Conservation (phyloP, 2,888 invertebrate species). For the Zaprionus obscuricornis region DNA sequence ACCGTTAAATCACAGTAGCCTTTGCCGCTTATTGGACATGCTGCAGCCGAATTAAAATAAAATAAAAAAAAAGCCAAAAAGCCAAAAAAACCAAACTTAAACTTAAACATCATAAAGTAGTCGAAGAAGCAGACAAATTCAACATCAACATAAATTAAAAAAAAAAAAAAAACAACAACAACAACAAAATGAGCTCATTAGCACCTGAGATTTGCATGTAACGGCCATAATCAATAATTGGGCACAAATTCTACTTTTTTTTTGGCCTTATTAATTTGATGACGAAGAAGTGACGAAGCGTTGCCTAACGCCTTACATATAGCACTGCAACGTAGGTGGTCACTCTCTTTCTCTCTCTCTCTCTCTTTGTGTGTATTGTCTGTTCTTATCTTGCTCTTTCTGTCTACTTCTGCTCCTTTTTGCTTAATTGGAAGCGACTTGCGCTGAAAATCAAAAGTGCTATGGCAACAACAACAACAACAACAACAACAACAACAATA, state of each 20-base stretch:
- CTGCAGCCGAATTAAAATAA: constrained; percentile 17
- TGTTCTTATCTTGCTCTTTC: too few relatives aligned
- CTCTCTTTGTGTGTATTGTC: too few relatives aligned
- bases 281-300: neutral
- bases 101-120: too few relatives aligned
- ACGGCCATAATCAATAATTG: constrained; percentile 55
- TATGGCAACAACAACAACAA: constrained; percentile 40
- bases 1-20: constrained; percentile 52
- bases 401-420: constrained; percentile 8
- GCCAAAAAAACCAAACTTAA: too few relatives aligned
- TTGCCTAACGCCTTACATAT: too few relatives aligned
- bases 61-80: too few relatives aligned
- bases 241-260: constrained; percentile 40
- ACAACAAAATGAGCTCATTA: constrained; percentile 61
- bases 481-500: constrained; percentile 21
- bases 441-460: constrained; percentile 73
- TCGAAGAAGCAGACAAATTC: too few relatives aligned
- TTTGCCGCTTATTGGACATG: constrained; percentile 26
- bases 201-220: constrained; percentile 70
- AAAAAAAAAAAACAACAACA: too few relatives aligned
- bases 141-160: constrained; percentile 49
- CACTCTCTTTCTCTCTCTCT: constrained; percentile 10
- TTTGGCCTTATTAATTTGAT: constrained; percentile 34
- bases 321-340: constrained; percentile 55
- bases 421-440: constrained; percentile 69